These are phyloP conservation scores for Listronotus bonariensis DNA, from an alignment of 1,140 invertebrate genomes.

Conservation along the genomic window DNA sequence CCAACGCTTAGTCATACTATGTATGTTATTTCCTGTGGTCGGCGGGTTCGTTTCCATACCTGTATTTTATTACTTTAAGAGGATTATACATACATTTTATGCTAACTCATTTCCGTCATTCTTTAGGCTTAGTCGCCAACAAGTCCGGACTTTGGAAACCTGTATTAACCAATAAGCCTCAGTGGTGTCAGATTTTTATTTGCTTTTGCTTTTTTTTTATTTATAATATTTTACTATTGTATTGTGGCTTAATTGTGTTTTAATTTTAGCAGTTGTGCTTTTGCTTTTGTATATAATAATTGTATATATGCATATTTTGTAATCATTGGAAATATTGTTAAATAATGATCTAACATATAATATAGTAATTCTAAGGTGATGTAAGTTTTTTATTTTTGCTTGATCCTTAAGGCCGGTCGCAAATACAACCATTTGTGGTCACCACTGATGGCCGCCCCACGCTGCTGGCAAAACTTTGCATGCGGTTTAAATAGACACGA, in stretches of 20 bases:
- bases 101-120: constrained; percentile 11
- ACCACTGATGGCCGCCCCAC: too few relatives aligned
- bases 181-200: neutral
- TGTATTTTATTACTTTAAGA: too few relatives aligned
- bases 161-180: constrained; percentile 16
- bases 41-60: too few relatives aligned
- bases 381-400: neutral
- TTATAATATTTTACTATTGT: neutral
- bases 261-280: neutral
- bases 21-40: too few relatives aligned
- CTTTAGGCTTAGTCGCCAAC: neutral
- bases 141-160: constrained; percentile 21
- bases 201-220: too few relatives aligned
- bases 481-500: too few relatives aligned
- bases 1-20: too few relatives aligned
- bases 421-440: too few relatives aligned
- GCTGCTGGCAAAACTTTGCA: too few relatives aligned
- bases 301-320: too few relatives aligned
- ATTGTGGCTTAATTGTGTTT: neutral
- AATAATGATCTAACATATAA: neutral
- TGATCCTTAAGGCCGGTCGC: too few relatives aligned
- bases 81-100: constrained; percentile 1
- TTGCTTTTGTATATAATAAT: constrained; percentile 6
- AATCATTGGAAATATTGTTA: too few relatives aligned
- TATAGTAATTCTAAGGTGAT: constrained; percentile 2